Base-by-base conservation (phyloP, 2,113 vertebrate species). In the Hippocampus guttulatus region DNA sequence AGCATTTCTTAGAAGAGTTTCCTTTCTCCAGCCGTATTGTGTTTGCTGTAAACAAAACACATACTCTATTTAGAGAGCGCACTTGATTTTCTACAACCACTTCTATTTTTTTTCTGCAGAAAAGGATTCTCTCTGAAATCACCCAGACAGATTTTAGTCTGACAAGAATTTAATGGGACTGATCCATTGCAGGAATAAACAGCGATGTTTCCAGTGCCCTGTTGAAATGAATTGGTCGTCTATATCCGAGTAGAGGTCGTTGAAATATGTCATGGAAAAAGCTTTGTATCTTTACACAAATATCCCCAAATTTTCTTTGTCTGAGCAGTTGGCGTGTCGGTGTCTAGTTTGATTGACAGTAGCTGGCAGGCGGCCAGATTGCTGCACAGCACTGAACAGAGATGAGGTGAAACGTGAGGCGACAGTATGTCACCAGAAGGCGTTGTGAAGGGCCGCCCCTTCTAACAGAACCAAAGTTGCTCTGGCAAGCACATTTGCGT, bases 341-440 rank as follows among this genome's bases (percentile, higher is more conserved):
- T 64, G 40, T 41, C 18, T 11, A 8, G 20, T 64, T 64, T 64
- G 38, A 64, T 64, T 64, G 62, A 64, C 62, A 43, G 62, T 14
- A n/a, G 38, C 40, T 45, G 38, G 62, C 62, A 43, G 21, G 40
- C 20, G 5, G 5, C 8, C 62, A 64, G 41, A 43, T 64, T 40
- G 62, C 15, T 33, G 15, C 58, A 63, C 18, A 40, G 33, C 16
- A 63, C 61, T 63, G 33, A 63, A 63, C 16, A 21, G 33, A 40
- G 20, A n/a, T 9, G 9, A 63, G 8, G 33, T 10, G 61, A 63
- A 63, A 63, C 61, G 61, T 63, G 61, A 63, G 33, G 33, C 33
- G 33, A 40, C 61, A 63, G 33, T 41, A 38, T 40, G 61, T 41
- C 61, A 63, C 61, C 61, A 40, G 33, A 63, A 63, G 61, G 61